Evolutionary conservation across 2,113 vertebrate species (phyloP).

Genomic region (Dipodomys ordii): DNA sequence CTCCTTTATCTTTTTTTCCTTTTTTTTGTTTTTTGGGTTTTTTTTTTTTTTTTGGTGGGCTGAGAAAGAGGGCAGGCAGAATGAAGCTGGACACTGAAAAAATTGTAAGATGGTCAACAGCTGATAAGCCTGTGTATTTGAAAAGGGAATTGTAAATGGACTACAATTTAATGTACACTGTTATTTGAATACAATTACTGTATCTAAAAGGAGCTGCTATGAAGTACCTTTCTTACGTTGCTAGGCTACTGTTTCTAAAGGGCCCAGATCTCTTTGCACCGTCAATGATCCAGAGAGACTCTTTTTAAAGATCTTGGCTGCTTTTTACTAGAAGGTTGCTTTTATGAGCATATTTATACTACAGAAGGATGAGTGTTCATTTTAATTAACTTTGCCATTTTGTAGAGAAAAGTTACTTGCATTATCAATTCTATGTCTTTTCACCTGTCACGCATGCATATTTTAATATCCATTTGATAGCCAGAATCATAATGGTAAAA

Average conservation of each 20-base stretch:
- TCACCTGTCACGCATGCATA: conserved; percentile 91
- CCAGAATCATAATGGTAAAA: conserved; percentile 84
- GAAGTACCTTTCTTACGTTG: conserved; percentile 89
- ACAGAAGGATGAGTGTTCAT: conserved; percentile 87
- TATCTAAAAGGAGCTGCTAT: conserved; percentile 89
- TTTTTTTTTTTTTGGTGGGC: conserved; percentile 71
- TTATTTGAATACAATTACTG: conserved; percentile 88
- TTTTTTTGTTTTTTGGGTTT: neutral
- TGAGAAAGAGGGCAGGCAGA: conserved; percentile 87
- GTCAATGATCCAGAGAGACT: conserved; percentile 82
- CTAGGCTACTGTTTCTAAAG: conserved; percentile 93
- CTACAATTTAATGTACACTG: conserved; percentile 87
- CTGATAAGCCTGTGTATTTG: conserved; percentile 90
- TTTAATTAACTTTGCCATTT: conserved; percentile 91
- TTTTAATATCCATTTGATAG: conserved; percentile 89
- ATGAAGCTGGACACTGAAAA: conserved; percentile 89
- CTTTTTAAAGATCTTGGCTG: conserved; percentile 88
- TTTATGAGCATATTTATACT: conserved; percentile 95
- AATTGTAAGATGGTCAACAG: conserved; percentile 85
- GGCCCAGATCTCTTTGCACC: conserved; percentile 87
- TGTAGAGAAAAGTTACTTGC: conserved; percentile 87
- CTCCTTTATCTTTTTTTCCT: conserved; percentile 52
- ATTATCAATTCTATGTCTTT: conserved; percentile 85
- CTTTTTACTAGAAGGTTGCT: conserved; percentile 94
- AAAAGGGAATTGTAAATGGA: conserved; percentile 88